Percentiles rank a stretch among this genome's conserved stretches.
phyloP scores from a whole-genome alignment of 1,140 invertebrate genomes.

The Phymorhynchus buccinoides region DNA sequence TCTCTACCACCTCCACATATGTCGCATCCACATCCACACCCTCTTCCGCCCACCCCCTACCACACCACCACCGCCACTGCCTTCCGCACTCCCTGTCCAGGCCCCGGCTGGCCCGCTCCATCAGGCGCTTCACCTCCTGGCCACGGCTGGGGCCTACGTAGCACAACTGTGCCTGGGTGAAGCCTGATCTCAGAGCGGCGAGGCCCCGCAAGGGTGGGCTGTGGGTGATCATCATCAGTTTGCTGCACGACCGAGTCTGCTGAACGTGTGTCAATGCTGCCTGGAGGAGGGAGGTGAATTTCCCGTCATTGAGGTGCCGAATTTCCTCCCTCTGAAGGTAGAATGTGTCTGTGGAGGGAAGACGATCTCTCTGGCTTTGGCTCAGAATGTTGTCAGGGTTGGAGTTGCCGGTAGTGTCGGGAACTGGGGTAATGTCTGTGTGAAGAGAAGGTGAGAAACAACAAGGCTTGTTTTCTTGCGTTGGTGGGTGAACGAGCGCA shows the following conservation, averaged over 20 bases:
- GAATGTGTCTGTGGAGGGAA: neutral
- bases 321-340: neutral
- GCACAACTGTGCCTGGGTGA: neutral
- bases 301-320: slow-evolving; percentile 17
- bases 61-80: slow-evolving; percentile 8
- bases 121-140: neutral
- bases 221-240: neutral
- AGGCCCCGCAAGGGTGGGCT: neutral
- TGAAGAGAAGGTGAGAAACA: neutral
- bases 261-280: neutral
- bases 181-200: neutral
- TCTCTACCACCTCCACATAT: slow-evolving; percentile 11
- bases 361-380: neutral
- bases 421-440: neutral
- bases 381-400: neutral
- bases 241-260: neutral
- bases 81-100: neutral
- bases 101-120: neutral
- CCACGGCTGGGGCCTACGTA: neutral
- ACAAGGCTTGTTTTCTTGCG: too few species aligned
- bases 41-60: neutral
- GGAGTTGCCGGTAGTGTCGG: neutral
- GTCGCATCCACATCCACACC: neutral
- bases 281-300: neutral
- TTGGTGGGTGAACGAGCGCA: too few species aligned